Conservation (phyloP, 2,888 invertebrate species). For the Nymphalis c-album region DNA sequence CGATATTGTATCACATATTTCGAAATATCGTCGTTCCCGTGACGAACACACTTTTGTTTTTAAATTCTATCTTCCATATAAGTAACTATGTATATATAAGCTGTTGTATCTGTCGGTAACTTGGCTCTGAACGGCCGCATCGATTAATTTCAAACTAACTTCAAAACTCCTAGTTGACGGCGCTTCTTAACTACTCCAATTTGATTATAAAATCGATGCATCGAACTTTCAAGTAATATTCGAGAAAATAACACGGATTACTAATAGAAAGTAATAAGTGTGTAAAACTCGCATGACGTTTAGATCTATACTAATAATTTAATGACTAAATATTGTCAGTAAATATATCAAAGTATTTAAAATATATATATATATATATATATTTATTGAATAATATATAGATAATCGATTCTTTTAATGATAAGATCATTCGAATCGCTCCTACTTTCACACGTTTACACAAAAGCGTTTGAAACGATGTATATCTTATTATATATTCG, state of each 20-base stretch:
- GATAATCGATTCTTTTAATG: too few species aligned
- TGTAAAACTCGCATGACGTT: too few species aligned
- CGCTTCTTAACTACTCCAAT: slow-evolving; percentile 33
- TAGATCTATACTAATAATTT: too few species aligned
- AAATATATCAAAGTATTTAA: too few species aligned
- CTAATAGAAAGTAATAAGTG: neutral
- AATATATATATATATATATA: too few species aligned
- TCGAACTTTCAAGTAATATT: slow-evolving; percentile 2
- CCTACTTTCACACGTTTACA: neutral
- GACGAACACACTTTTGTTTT: slow-evolving; percentile 1
- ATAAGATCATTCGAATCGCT: neutral
- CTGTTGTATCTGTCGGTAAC: slow-evolving; percentile 16
- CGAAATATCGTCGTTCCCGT: too few species aligned
- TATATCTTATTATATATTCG: slow-evolving; percentile 11
- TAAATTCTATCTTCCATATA: slow-evolving; percentile 1
- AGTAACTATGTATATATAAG: slow-evolving; percentile 1
- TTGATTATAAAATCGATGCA: slow-evolving; percentile 25
- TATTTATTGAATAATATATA: too few species aligned
- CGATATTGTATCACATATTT: too few species aligned
- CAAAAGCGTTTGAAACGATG: neutral
- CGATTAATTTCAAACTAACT: slow-evolving; percentile 60
- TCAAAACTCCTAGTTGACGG: slow-evolving; percentile 49
- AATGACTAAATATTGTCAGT: too few species aligned
- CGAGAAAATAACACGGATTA: neutral
- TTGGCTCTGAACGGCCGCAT: slow-evolving; percentile 27